Conservation (phyloP, 2,888 invertebrate genomes). For the Xylota segnis region DNA sequence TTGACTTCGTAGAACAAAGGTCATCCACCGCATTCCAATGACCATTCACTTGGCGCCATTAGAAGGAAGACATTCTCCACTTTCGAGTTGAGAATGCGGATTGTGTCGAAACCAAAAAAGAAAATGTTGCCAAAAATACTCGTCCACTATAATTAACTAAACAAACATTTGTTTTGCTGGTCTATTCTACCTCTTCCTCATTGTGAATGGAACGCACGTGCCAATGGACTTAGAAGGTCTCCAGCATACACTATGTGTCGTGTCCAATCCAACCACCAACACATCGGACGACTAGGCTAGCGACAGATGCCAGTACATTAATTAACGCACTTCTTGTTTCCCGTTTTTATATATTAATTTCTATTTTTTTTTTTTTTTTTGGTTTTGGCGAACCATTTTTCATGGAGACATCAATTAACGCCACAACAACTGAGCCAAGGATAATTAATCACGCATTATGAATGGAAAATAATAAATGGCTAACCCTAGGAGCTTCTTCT, state of each 20-base stretch:
- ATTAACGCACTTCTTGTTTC: conserved; percentile 34
- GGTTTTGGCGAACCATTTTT: conserved; percentile 47
- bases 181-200: conserved; percentile 21
- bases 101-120: background rate
- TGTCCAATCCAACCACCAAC: background rate
- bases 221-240: conserved; percentile 17
- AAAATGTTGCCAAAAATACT: conserved; percentile 24
- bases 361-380: background rate
- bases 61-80: conserved; percentile 21
- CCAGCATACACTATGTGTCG: background rate
- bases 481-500: background rate
- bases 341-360: background rate
- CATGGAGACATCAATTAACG: conserved; percentile 53
- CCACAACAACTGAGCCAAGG: conserved; percentile 25
- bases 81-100: background rate
- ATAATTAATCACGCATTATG: conserved; percentile 64
- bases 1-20: conserved; percentile 1
- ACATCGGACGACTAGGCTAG: background rate
- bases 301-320: conserved; percentile 46
- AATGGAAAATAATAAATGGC: conserved; percentile 50
- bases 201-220: conserved; percentile 46
- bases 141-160: conserved; percentile 28
- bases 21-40: background rate
- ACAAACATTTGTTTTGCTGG: conserved; percentile 36
- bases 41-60: background rate